Conservation (phyloP, 2,888 invertebrate genomes). For the Drosophila affinis region DNA sequence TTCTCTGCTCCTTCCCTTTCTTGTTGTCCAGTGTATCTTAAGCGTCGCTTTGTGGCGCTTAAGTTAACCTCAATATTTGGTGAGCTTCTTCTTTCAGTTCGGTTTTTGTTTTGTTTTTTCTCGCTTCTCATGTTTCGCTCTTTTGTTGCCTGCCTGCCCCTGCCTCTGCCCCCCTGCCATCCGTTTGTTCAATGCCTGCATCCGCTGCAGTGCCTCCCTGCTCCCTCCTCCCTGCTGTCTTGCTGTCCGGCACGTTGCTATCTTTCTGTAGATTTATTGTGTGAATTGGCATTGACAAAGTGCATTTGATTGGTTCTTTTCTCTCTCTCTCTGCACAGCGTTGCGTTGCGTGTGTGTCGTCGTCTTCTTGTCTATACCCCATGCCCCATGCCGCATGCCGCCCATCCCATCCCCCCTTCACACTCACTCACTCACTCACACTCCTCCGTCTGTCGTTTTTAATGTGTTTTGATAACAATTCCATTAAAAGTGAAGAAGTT, state of each 20-base stretch:
- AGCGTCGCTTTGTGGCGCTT: constrained; percentile 2
- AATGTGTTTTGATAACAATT: constrained; percentile 80
- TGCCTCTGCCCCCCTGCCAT: background rate
- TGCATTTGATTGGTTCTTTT: constrained; percentile 77
- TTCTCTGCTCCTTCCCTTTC: background rate
- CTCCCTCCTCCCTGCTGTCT: background rate
- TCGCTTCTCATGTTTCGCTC: constrained; percentile 16
- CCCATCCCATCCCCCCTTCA: background rate
- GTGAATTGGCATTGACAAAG: constrained; percentile 82
- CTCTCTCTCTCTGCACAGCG: constrained; percentile 12
- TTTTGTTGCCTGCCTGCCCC: constrained; percentile 17
- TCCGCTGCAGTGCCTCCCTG: constrained; percentile 5
- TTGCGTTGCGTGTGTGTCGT: constrained; percentile 41
- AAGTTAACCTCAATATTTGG: constrained; percentile 4
- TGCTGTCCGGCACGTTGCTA: constrained; percentile 62
- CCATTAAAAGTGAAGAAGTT: constrained; percentile 81
- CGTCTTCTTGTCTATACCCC: constrained; percentile 16
- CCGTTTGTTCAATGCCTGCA: constrained; percentile 3
- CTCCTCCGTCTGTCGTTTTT: constrained; percentile 54
- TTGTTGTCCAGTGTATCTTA: background rate
- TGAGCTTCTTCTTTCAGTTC: background rate
- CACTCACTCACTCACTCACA: constrained; percentile 15
- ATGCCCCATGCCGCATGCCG: background rate
- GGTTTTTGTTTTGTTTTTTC: background rate
- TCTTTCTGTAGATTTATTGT: constrained; percentile 82